Percentiles rank a stretch among this genome's conserved stretches.
Conservation (phyloP, 2,113 vertebrate species). For the Entelurus aequoreus region DNA sequence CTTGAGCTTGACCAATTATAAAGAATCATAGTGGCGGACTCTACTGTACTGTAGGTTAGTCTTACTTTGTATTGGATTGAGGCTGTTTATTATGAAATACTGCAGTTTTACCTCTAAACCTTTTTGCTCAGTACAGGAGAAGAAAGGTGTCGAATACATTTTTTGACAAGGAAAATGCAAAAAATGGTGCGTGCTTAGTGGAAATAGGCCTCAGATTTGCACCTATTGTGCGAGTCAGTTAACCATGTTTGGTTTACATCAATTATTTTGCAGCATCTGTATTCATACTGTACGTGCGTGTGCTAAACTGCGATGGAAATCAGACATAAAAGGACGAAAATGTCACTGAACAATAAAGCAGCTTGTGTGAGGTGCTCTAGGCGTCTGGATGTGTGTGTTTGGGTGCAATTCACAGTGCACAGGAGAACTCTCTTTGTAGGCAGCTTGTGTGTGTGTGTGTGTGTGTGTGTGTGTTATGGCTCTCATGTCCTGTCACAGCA, state of each 20-base stretch:
- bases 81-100: neutral
- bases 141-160: neutral
- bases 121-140: neutral
- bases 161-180: neutral
- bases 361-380: slow-evolving; percentile 59
- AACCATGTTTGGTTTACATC: neutral
- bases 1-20: too few relatives aligned
- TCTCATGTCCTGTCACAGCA: slow-evolving; percentile 60
- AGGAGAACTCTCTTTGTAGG: slow-evolving; percentile 32
- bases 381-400: slow-evolving; percentile 49
- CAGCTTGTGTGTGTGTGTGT: slow-evolving; percentile 28
- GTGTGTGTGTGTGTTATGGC: slow-evolving; percentile 23
- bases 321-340: slow-evolving; percentile 64
- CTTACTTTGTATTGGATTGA: too few relatives aligned
- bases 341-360: slow-evolving; percentile 70
- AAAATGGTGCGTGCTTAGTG: neutral
- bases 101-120: too few relatives aligned
- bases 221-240: slow-evolving; percentile 5
- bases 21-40: too few relatives aligned
- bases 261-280: neutral
- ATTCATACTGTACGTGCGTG: slow-evolving; percentile 13
- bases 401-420: slow-evolving; percentile 18
- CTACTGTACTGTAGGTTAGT: too few relatives aligned
- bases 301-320: slow-evolving; percentile 33
- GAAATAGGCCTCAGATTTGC: too few relatives aligned